Evolutionary conservation across 2,797 vertebrate genomes (phyloP), one percentile per base, ranked within the genome.

Genomic region (Arctocebus calabarensis): DNA sequence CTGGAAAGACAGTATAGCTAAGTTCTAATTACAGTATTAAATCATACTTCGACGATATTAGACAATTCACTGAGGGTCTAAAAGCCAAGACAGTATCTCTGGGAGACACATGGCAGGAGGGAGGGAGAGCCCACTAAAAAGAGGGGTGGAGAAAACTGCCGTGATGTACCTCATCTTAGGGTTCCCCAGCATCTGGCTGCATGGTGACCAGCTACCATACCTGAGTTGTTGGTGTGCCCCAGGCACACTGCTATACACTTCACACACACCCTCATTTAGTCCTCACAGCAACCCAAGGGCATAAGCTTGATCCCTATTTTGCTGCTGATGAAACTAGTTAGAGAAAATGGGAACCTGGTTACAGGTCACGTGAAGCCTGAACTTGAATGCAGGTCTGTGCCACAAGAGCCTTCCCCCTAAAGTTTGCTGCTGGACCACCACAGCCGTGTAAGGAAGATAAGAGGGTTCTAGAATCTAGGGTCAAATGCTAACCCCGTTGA

Each of bases 21-120:
- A 82, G n/a, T 77, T 81, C 34, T 61, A 48, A 59, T 83, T 83
- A 68, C 48, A 91, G 90, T 16, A 77, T 81, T 73, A 22, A 61
- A 43, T 81, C 8, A 32, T 43, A 55, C 40, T 94, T 89, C 84
- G 61, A 96, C 70, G 45, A 84, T 82, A 48, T 71, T 84, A 43
- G 43, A 88, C 73, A 55, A 71, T 52, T 68, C 57, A 23, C 62
- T 2, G 32, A 62, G 34, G 19, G 9, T 79, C 52, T 85, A 32
- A 45, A 48, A 94, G 68, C 22, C 84, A 94, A 66, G 82, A 25
- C 34, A 64, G 32, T 61, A 40, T 92, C 37, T 84, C 68, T 77
- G 40, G 57, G 43, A 66, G 55, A 92, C 7, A 75, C 7, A 12
- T 2, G 5, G 32, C 17, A 17, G 43, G n/a, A 37, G 23, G 29